Percentiles rank a stretch among this genome's conserved stretches.
phyloP scores from a whole-genome alignment of 1,140 invertebrate species.

The Bombus sylvicola region DNA sequence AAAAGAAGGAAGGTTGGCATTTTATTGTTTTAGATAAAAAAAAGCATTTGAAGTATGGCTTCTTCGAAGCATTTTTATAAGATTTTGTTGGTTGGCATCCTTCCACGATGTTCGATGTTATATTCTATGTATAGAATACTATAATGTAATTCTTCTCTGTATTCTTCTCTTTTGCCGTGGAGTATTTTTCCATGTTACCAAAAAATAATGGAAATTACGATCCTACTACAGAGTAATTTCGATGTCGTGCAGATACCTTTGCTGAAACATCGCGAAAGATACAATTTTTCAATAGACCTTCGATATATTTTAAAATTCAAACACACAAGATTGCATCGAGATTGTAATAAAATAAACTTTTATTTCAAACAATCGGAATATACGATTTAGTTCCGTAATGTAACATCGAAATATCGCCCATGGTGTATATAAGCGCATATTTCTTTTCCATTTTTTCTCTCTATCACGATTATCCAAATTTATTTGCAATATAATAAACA shows the following conservation, averaged over 20 bases:
- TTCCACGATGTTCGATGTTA: not conserved
- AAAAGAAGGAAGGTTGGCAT: not conserved
- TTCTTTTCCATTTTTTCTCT: too few relatives aligned
- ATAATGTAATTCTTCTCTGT: too few relatives aligned
- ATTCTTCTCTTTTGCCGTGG: not conserved
- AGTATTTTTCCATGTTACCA: not conserved
- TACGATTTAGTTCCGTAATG: too few relatives aligned
- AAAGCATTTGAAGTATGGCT: not conserved
- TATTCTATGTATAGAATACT: too few relatives aligned
- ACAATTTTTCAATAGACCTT: too few relatives aligned
- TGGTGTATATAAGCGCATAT: too few relatives aligned
- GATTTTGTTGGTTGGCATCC: not conserved
- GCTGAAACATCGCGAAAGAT: not conserved
- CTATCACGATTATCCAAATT: too few relatives aligned
- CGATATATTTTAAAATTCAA: not conserved
- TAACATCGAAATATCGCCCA: too few relatives aligned
- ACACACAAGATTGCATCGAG: fast-evolving
- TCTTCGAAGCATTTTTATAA: not conserved
- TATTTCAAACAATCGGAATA: too few relatives aligned
- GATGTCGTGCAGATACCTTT: not conserved
- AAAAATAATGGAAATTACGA: not conserved
- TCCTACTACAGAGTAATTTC: not conserved
- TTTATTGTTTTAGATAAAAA: not conserved
- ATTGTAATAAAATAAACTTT: not conserved
- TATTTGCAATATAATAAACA: not conserved